These are phyloP conservation scores for Oxygymnocypris stewartii DNA, from an alignment of 2,113 vertebrate genomes.

Conservation along the genomic window DNA sequence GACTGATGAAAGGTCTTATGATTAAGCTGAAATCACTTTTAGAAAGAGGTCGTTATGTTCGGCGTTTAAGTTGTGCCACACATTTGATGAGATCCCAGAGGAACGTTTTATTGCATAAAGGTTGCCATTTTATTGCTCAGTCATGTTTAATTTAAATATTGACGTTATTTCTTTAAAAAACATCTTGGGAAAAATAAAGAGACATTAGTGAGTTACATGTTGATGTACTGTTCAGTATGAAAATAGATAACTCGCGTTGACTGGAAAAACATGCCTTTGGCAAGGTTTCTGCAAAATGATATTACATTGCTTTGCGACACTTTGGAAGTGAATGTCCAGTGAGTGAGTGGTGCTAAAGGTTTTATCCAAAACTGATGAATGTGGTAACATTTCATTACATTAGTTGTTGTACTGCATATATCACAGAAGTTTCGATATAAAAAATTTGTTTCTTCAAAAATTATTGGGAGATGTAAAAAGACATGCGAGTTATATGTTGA, in stretches of 20 bases:
- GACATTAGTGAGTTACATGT: neutral
- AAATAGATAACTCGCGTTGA: neutral
- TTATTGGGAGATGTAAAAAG: neutral
- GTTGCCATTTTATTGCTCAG: neutral
- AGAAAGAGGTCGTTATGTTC: conserved; percentile 7
- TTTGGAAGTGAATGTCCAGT: neutral
- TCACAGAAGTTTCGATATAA: neutral
- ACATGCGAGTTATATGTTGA: neutral
- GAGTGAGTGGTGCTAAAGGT: neutral
- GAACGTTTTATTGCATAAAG: neutral
- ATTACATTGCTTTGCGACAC: neutral
- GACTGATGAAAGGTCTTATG: conserved; percentile 18
- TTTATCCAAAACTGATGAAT: neutral
- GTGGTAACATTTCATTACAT: neutral
- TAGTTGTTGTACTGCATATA: neutral
- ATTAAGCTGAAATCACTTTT: conserved; percentile 20
- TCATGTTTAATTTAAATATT: conserved; percentile 6
- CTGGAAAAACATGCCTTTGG: neutral
- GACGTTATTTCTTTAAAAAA: neutral
- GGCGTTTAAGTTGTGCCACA: neutral
- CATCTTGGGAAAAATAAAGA: neutral
- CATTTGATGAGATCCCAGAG: conserved; percentile 19
- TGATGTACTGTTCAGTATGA: neutral
- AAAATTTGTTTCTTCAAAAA: neutral
- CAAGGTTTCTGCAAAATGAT: neutral